phyloP scores from a whole-genome alignment of 2,797 vertebrate genomes.

The Otolemur crassicaudatus region DNA sequence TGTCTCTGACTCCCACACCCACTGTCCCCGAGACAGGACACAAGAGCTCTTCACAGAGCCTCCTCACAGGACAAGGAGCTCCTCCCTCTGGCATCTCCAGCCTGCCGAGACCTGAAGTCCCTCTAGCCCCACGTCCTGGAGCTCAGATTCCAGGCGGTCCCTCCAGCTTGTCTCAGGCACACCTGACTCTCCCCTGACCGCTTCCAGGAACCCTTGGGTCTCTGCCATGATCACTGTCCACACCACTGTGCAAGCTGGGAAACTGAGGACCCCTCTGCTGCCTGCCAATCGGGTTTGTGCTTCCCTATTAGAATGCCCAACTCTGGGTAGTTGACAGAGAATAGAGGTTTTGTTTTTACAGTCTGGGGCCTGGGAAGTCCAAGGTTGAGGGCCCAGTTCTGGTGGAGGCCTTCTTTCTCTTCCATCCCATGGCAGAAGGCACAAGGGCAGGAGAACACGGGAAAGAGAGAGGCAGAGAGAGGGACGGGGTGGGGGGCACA shows the following conservation, averaged over 20 bases:
- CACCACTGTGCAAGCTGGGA: fast-evolving
- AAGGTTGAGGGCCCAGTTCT: neutral
- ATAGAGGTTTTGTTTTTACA: neutral
- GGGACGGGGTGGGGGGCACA: neutral
- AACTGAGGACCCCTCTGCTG: neutral
- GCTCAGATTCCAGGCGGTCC: fast-evolving
- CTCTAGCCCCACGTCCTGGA: fast-evolving
- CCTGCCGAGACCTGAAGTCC: no score
- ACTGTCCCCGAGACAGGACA: no score
- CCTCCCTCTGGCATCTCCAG: fast-evolving
- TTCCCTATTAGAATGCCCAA: neutral
- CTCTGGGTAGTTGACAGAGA: neutral
- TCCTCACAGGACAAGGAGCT: neutral
- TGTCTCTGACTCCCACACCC: fast-evolving
- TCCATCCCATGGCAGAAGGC: no score
- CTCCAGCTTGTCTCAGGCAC: fast-evolving
- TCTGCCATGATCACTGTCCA: fast-evolving
- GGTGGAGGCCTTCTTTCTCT: neutral
- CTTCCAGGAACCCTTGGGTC: neutral
- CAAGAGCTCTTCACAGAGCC: no score
- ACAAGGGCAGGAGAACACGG: no score
- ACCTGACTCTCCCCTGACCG: fast-evolving
- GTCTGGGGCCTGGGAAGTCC: neutral
- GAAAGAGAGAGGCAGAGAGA: neutral
- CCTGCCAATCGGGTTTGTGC: neutral